Base-by-base conservation (phyloP, 2,888 invertebrate genomes). In the Drosophila melanosoma region DNA sequence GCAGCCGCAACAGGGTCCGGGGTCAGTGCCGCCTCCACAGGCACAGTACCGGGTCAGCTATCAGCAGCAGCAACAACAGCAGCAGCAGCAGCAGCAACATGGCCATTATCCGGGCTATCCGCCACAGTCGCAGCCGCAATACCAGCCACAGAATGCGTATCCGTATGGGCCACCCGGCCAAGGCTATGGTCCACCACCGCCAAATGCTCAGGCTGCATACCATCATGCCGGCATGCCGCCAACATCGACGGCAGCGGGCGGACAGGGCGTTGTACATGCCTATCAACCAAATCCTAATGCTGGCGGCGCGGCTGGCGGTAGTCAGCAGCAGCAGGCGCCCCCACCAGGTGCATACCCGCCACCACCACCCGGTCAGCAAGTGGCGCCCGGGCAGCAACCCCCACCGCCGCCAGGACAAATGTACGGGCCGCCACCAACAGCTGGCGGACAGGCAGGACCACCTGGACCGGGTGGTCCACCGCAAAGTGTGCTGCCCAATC, bases 131-230 rank as follows among this genome's bases (percentile, higher is more conserved):
- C 91, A 91, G 70, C 91, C 91, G 23, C 92, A 93, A 35, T 95
- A 95, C 83, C 95, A 95, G 64, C 94, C 95, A 38, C 94, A 94
- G 75, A 93, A 95, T 58, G 94, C 95, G 5, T 95, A 95, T 86
- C 95, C 95, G 0, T 93, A 93, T 65, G 93, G 92, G 1, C 92
- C 93, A 8, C 93, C 93, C n/a, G 71, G 91, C 1, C 93, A 93
- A 78, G 91, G 95, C 6, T 96, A 96, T 83, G 91, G 91, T 0
- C 91, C 91, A 3, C 91, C 96, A 11, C 94, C 96, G 15, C 94
- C 94, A 3, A 93, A 94, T 61, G 94, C 93, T 94, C 86, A 86
- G 45, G 90, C 94, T 89, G 94, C 94, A 62, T 94, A 94, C 76
- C 94, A 94, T 69, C 94, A 94, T 56, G 94, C 94, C 20, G 92